Evolutionary conservation across 1,140 invertebrate species (phyloP).

Genomic region (Procambarus clarkii): DNA sequence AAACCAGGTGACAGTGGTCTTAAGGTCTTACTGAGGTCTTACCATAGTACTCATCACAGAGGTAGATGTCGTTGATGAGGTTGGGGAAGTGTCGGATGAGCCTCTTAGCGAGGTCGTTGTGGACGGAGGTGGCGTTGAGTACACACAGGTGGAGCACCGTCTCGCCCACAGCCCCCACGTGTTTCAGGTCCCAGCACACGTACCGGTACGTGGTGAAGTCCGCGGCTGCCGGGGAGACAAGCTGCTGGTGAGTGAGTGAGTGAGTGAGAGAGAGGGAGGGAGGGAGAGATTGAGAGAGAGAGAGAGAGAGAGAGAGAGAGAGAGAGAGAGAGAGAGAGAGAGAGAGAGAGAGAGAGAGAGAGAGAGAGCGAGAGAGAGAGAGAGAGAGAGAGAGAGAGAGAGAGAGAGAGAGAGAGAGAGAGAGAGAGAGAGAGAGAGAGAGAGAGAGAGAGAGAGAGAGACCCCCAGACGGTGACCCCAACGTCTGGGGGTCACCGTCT

Average conservation of each 20-base stretch:
- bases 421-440: constrained; percentile 10
- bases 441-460: constrained; percentile 21
- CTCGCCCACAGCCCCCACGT: constrained; percentile 96
- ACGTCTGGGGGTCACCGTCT: too few relatives aligned
- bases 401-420: constrained; percentile 15
- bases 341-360: background rate
- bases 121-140: constrained; percentile 91
- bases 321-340: background rate
- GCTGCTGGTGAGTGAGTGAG: background rate
- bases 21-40: constrained; percentile 66
- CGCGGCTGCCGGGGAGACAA: constrained; percentile 73
- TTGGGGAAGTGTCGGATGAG: constrained; percentile 94
- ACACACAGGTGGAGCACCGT: constrained; percentile 95
- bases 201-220: constrained; percentile 85
- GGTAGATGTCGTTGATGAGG: constrained; percentile 96
- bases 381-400: constrained; percentile 23
- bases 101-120: constrained; percentile 94
- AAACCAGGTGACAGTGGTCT: too few relatives aligned
- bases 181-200: constrained; percentile 94
- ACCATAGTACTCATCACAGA: constrained; percentile 98
- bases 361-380: background rate
- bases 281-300: background rate
- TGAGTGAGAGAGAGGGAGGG: background rate
- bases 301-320: background rate
- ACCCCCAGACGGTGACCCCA: background rate